phyloP scores from a whole-genome alignment of 2,113 vertebrate genomes.

The Xiphias gladius region DNA sequence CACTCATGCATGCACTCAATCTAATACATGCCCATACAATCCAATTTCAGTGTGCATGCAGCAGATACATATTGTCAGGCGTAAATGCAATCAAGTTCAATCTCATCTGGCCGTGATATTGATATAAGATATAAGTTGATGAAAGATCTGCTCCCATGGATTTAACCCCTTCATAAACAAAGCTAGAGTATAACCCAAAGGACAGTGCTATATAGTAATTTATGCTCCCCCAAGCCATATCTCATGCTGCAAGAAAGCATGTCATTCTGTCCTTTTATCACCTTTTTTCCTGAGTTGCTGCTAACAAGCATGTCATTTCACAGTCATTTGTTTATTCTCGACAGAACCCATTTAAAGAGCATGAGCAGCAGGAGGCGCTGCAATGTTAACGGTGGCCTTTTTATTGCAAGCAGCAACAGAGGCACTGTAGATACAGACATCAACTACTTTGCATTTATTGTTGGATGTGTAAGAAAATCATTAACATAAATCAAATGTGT shows the following conservation, averaged over 20 bases:
- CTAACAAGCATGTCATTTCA: neutral
- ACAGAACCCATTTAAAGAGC: neutral
- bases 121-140: neutral
- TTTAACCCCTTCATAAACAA: neutral
- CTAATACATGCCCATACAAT: neutral
- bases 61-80: neutral
- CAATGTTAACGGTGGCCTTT: neutral
- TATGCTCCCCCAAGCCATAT: neutral
- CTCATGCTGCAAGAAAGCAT: neutral
- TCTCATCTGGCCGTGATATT: neutral
- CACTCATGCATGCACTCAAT: neutral
- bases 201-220: neutral
- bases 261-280: no score
- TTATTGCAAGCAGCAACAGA: neutral
- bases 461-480: neutral
- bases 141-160: neutral
- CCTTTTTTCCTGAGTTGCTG: no score
- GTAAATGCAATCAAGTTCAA: conserved; percentile 7
- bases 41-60: neutral
- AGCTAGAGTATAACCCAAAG: neutral
- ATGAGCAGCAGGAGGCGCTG: conserved; percentile 55
- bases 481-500: neutral
- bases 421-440: neutral
- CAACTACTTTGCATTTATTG: conserved; percentile 16
- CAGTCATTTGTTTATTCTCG: neutral